phyloP scores from a whole-genome alignment of 2,888 invertebrate genomes.

The Lydus trimaculatus region DNA sequence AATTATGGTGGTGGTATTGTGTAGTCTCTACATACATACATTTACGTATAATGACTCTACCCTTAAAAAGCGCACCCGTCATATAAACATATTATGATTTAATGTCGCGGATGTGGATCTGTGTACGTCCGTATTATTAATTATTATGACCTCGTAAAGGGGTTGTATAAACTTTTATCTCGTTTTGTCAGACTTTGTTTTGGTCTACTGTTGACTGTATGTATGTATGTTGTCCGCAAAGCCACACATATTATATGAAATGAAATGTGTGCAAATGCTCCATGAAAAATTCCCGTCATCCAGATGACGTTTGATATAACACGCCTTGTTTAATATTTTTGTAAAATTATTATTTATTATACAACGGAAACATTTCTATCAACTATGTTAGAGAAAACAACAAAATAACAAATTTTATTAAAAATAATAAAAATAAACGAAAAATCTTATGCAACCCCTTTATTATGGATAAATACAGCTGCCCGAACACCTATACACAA shows the following conservation, averaged over 20 bases:
- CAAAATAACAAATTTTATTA: neutral
- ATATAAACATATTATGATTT: slow-evolving; percentile 59
- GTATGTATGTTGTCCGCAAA: slow-evolving; percentile 33
- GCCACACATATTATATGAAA: slow-evolving; percentile 36
- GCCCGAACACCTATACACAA: no score
- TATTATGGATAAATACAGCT: neutral
- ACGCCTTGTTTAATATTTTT: slow-evolving; percentile 28
- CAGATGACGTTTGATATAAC: slow-evolving; percentile 50
- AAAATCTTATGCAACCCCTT: neutral
- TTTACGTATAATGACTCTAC: neutral
- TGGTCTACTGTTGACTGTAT: slow-evolving; percentile 41
- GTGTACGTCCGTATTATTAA: slow-evolving; percentile 53
- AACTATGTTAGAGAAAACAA: neutral
- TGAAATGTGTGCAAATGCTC: slow-evolving; percentile 47
- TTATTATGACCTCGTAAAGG: slow-evolving; percentile 56
- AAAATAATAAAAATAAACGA: neutral
- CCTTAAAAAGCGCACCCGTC: slow-evolving; percentile 33
- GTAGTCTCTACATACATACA: neutral
- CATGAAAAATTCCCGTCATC: slow-evolving; percentile 42
- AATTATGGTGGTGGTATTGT: slow-evolving; percentile 25
- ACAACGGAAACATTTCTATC: slow-evolving; percentile 7
- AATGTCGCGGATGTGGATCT: slow-evolving; percentile 46
- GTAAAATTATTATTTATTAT: slow-evolving; percentile 32
- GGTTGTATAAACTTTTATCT: slow-evolving; percentile 55
- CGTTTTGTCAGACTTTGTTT: slow-evolving; percentile 52